Evolutionary conservation across 2,888 invertebrate genomes (phyloP).

Genomic region (Dryadula phaetusa): DNA sequence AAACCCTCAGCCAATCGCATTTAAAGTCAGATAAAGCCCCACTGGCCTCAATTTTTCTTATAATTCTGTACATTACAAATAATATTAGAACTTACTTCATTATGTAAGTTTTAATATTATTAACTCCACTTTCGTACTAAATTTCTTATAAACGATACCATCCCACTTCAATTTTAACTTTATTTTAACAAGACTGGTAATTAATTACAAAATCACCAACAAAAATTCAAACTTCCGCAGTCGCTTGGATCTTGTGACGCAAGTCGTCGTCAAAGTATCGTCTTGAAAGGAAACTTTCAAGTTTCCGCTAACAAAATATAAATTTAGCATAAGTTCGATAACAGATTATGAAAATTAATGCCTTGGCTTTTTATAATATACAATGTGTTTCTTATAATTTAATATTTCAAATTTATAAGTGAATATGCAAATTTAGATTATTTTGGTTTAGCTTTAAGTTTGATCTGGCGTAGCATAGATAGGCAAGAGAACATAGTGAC

Average conservation of each 20-base stretch:
- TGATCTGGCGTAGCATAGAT: too few species aligned
- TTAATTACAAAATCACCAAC: constrained; percentile 16
- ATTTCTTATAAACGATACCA: not conserved
- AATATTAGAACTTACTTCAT: too few species aligned
- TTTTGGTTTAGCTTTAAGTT: too few species aligned
- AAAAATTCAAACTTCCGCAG: constrained; percentile 16
- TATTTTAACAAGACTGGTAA: constrained; percentile 9
- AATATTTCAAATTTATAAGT: not conserved
- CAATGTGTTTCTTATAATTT: not conserved
- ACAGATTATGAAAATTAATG: constrained; percentile 21
- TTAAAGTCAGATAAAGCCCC: too few species aligned
- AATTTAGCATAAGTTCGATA: constrained; percentile 14
- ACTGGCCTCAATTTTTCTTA: too few species aligned
- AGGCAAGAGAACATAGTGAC: too few species aligned
- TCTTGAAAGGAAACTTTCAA: constrained; percentile 13
- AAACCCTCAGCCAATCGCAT: too few species aligned
- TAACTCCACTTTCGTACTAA: not conserved
- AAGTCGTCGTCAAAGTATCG: constrained; percentile 24
- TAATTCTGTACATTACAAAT: too few species aligned
- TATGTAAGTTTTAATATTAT: too few species aligned
- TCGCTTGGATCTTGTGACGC: not conserved
- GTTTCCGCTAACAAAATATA: constrained; percentile 13
- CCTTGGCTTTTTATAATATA: not conserved
- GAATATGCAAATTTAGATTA: too few species aligned
- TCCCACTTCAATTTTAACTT: not conserved